A percentile compares a stretch with the other conserved stretches of the same genome.
Conservation (phyloP, 2,113 vertebrate species). For the Thalassoma bifasciatum region DNA sequence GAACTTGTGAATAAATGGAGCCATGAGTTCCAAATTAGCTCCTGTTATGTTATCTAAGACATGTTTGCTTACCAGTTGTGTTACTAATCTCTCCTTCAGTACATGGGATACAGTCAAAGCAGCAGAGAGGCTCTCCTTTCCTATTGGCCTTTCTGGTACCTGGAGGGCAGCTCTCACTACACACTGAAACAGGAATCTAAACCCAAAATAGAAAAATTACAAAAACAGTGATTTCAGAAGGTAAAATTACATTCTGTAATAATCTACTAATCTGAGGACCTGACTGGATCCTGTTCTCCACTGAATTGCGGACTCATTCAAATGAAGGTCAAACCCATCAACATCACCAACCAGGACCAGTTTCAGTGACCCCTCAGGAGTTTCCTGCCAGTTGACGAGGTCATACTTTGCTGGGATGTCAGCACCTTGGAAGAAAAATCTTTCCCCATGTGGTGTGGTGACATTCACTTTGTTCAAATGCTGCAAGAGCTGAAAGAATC, state of each 20-base stretch:
- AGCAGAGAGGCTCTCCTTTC: conserved; percentile 81
- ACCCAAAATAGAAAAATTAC: conserved; percentile 27
- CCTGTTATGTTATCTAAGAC: too few relatives aligned
- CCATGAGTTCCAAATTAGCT: too few relatives aligned
- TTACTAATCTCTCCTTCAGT: conserved; percentile 79
- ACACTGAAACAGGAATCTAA: conserved; percentile 60
- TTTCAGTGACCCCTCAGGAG: conserved; percentile 52
- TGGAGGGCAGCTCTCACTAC: conserved; percentile 81
- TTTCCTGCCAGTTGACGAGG: conserved; percentile 78
- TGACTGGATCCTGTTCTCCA: conserved; percentile 68
- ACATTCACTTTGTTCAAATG: conserved; percentile 78
- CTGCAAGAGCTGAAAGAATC: conserved; percentile 67
- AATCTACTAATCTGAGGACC: conserved; percentile 18
- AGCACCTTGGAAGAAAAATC: conserved; percentile 79
- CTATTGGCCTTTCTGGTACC: conserved; percentile 79
- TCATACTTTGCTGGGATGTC: conserved; percentile 82
- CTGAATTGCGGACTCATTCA: conserved; percentile 76
- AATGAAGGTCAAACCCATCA: conserved; percentile 64
- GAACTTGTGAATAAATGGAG: too few relatives aligned
- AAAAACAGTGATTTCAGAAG: too few relatives aligned
- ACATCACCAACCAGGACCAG: conserved; percentile 59
- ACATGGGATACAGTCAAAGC: conserved; percentile 85
- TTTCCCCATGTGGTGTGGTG: conserved; percentile 76
- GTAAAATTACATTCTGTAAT: too few relatives aligned
- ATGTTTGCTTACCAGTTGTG: conserved; percentile 62